Evolutionary conservation across 2,113 vertebrate species (phyloP).

Genomic region (Petromus typicus): DNA sequence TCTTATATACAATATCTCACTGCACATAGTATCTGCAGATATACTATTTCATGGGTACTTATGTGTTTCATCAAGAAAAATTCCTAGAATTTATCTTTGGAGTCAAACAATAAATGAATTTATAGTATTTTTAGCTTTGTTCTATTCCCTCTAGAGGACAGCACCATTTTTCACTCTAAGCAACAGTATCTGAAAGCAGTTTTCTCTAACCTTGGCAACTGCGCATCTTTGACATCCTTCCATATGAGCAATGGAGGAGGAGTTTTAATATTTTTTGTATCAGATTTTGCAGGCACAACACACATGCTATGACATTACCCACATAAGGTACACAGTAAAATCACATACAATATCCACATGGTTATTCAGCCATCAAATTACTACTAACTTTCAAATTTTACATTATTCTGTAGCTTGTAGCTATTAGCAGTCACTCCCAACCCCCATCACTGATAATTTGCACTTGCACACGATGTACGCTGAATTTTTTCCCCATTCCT

Average conservation of each 20-base stretch:
- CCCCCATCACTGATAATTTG: no score
- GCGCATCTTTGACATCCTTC: not conserved
- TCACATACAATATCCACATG: no score
- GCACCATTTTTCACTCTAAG: not conserved
- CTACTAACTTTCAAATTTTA: not conserved
- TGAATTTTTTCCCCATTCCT: no score
- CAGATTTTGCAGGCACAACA: not conserved
- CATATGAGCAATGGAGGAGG: no score
- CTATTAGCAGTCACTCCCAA: not conserved
- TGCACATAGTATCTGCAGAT: not conserved
- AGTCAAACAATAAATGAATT: not conserved
- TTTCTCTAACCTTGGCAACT: not conserved
- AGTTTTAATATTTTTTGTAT: not conserved
- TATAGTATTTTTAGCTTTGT: not conserved
- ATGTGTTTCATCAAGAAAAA: not conserved
- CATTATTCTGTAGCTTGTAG: not conserved
- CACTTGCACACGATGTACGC: not conserved
- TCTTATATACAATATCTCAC: not conserved
- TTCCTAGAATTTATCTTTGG: not conserved
- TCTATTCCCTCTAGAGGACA: accelerated
- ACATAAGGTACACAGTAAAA: no score
- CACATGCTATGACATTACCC: not conserved
- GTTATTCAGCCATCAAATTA: no score
- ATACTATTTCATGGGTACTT: not conserved
- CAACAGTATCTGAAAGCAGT: not conserved